phyloP scores from a whole-genome alignment of 1,140 invertebrate genomes.

The Cyphomyrmex costatus region DNA sequence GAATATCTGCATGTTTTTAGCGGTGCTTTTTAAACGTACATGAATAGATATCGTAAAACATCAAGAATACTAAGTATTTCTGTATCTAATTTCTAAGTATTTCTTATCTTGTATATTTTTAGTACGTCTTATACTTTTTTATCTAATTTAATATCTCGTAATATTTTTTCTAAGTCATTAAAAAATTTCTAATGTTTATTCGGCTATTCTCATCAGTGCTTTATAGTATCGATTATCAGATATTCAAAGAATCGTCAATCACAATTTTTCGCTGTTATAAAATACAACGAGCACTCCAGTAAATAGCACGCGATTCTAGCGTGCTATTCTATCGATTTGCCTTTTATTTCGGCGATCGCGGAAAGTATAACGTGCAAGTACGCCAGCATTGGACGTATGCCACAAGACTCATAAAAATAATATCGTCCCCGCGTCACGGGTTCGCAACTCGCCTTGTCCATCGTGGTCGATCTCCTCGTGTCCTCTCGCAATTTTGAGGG shows the following conservation, averaged over 20 bases:
- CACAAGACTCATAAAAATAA: slow-evolving; percentile 76
- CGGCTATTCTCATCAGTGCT: background rate
- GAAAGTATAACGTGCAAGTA: slow-evolving; percentile 37
- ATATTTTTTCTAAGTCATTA: background rate
- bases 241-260: background rate
- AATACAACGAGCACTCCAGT: background rate
- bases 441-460: slow-evolving; percentile 54
- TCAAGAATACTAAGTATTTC: slow-evolving; percentile 6
- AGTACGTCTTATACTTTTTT: background rate
- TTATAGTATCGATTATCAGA: background rate
- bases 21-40: background rate
- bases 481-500: slow-evolving; percentile 52
- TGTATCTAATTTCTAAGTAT: background rate
- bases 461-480: slow-evolving; percentile 44
- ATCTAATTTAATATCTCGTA: slow-evolving; percentile 5
- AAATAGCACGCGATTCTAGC: slow-evolving; percentile 9
- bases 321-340: background rate
- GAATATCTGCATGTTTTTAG: slow-evolving; percentile 17
- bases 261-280: background rate
- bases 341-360: slow-evolving; percentile 44
- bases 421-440: slow-evolving; percentile 69
- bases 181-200: background rate
- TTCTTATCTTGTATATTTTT: background rate
- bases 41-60: slow-evolving; percentile 1
- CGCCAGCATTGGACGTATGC: slow-evolving; percentile 69